These are phyloP conservation scores for Centroberyx gerrardi DNA, from an alignment of 2,797 vertebrate genomes.

Conservation along the genomic window DNA sequence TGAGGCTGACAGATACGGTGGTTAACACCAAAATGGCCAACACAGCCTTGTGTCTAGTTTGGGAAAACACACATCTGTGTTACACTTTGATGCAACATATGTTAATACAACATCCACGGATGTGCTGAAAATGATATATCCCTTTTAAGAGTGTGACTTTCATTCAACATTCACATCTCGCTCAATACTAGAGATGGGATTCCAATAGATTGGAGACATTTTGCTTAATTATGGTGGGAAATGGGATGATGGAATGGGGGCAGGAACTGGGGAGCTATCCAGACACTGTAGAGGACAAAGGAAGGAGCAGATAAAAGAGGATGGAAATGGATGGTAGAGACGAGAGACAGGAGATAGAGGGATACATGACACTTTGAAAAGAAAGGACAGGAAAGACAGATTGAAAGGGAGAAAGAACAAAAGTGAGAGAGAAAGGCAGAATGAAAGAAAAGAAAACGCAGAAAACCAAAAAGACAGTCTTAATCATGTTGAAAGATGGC, in stretches of 20 bases:
- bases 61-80: background rate
- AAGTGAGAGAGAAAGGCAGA: background rate
- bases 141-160: constrained; percentile 16
- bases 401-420: background rate
- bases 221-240: constrained; percentile 2
- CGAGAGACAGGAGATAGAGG: background rate
- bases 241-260: constrained; percentile 11
- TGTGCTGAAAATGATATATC: constrained; percentile 9
- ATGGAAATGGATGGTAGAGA: constrained; percentile 2
- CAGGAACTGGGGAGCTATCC: background rate
- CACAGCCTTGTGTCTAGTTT: background rate
- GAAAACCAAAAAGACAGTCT: background rate
- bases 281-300: background rate
- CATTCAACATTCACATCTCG: background rate
- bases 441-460: background rate
- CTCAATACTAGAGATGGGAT: background rate
- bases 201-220: background rate
- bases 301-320: background rate
- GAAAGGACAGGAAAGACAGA: constrained; percentile 1
- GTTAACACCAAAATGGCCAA: background rate
- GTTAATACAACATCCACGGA: constrained; percentile 16
- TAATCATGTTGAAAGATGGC: background rate
- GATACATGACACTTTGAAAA: background rate
- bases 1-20: background rate
- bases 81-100: background rate